A percentile compares a stretch with the other conserved stretches of the same genome.
Conservation (phyloP, 1,140 invertebrate genomes). For the Charaxes varanes region DNA sequence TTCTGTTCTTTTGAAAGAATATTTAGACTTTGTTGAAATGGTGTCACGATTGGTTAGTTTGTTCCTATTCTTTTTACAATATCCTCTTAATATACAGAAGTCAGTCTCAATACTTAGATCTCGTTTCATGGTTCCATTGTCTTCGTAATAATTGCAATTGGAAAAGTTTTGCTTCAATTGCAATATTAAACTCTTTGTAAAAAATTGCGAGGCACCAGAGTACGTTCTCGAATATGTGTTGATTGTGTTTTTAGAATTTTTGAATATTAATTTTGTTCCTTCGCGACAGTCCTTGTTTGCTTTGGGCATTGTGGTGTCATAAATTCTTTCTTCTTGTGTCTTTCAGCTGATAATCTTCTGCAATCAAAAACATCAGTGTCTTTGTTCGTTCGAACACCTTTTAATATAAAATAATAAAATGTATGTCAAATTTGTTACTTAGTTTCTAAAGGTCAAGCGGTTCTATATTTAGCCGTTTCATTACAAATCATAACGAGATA, state of each 20-base stretch:
- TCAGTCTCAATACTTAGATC: conserved; percentile 53
- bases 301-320: conserved; percentile 23
- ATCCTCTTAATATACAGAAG: conserved; percentile 39
- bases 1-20: conserved; percentile 29
- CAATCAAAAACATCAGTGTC: conserved; percentile 7
- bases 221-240: conserved; percentile 36
- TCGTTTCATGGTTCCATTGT: conserved; percentile 35
- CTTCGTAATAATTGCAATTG: conserved; percentile 23
- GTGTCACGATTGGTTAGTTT: conserved; percentile 18
- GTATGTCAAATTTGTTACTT: too few species aligned
- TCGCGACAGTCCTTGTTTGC: conserved; percentile 18
- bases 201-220: conserved; percentile 33
- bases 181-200: conserved; percentile 28
- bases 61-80: conserved; percentile 33
- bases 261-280: conserved; percentile 35
- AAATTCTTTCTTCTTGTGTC: not conserved
- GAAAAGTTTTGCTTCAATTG: conserved; percentile 31
- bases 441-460: too few species aligned
- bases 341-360: not conserved
- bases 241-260: conserved; percentile 38
- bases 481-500: too few species aligned
- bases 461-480: too few species aligned
- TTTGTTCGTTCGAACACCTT: conserved; percentile 1
- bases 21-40: conserved; percentile 30
- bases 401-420: not conserved